Evolutionary conservation across 2,113 vertebrate genomes (phyloP).

Genomic region (Hylia prasina): DNA sequence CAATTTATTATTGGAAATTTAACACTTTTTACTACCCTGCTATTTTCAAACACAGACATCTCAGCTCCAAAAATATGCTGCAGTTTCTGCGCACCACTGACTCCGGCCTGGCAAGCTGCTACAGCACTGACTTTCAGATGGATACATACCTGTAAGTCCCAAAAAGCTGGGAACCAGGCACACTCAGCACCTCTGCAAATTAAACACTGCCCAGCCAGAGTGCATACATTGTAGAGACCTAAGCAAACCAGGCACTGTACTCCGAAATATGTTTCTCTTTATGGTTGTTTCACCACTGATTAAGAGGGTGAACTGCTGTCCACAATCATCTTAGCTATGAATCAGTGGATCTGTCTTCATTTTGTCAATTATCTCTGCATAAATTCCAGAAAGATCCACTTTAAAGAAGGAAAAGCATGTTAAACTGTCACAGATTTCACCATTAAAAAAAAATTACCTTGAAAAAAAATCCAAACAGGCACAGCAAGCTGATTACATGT

Average conservation of each 20-base stretch:
- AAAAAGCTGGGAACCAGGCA: not conserved
- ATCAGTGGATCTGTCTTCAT: not conserved
- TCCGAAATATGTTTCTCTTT: not conserved
- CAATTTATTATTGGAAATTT: not conserved
- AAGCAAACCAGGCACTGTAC: not conserved
- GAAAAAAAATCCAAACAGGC: not conserved
- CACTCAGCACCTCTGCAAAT: not conserved
- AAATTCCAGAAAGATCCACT: not conserved
- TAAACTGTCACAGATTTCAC: not conserved
- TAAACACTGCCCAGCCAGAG: not conserved
- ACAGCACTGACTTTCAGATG: not conserved
- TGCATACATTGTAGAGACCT: fast-evolving
- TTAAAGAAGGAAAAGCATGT: not conserved
- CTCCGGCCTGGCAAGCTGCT: not conserved
- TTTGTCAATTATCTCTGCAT: not conserved
- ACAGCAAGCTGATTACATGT: not conserved
- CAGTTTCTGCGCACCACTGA: not conserved
- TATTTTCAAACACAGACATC: not conserved
- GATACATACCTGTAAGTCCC: not conserved
- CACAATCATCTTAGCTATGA: not conserved
- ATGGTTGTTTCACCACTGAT: not conserved
- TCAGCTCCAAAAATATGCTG: not conserved
- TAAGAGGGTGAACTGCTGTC: not conserved
- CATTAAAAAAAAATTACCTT: not conserved
- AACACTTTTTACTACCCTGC: not conserved